Conservation (phyloP, 2,113 vertebrate species). For the Amphiprion ocellaris region DNA sequence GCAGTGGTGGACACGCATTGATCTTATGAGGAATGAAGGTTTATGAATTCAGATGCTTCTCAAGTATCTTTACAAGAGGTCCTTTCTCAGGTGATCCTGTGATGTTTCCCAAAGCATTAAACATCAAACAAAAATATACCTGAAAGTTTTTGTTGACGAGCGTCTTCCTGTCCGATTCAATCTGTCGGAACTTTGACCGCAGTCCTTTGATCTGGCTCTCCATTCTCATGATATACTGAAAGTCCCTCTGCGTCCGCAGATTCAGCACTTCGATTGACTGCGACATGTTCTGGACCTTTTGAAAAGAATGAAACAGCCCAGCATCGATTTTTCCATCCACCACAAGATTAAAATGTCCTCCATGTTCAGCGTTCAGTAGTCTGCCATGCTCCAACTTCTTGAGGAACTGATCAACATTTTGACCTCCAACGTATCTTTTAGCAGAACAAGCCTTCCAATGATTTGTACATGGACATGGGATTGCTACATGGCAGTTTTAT, state of each 20-base stretch:
- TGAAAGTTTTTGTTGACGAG: conserved; percentile 97
- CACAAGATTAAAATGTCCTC: conserved; percentile 73
- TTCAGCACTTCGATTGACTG: conserved; percentile 99
- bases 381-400: conserved; percentile 43
- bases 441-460: conserved; percentile 2
- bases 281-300: conserved; percentile 99
- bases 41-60: conserved; percentile 40
- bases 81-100: conserved; percentile 5
- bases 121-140: conserved; percentile 79
- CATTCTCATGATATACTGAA: conserved; percentile 99
- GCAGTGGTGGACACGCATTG: conserved; percentile 10
- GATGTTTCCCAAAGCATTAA: conserved; percentile 40
- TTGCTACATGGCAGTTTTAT: neutral
- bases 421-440: conserved; percentile 56
- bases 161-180: conserved; percentile 96
- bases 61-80: conserved; percentile 31
- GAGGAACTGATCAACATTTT: conserved; percentile 61
- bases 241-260: conserved; percentile 97
- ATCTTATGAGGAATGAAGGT: conserved; percentile 35
- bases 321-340: conserved; percentile 70
- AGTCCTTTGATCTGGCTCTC: conserved; percentile 98
- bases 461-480: neutral
- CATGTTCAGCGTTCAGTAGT: conserved; percentile 47
- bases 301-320: conserved; percentile 59
- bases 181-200: conserved; percentile 95